Evolutionary conservation across 92 coral and sea anemone species (phyloP), one percentile per base, ranked within the genome.

Genomic region (Paragorgia papillata): DNA sequence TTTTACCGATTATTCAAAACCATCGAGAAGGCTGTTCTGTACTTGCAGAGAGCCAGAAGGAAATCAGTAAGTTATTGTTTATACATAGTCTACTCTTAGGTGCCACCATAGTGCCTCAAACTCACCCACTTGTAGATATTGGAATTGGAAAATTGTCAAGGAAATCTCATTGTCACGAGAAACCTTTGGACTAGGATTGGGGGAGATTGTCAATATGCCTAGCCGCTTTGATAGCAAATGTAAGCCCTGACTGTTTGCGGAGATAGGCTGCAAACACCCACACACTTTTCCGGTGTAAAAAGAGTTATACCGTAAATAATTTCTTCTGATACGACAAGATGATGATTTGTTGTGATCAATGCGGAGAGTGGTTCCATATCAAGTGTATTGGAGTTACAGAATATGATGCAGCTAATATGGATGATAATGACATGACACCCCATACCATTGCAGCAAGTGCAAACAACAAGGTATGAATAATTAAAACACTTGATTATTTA

Each of bases 331-430:
- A 40, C 50, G 35, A 2, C 29, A 57, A 69, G 19, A 60, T 76
- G 28, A 76, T 76, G 73, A 62, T 76, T 24, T 76, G 71, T 21
- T n/a, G n/a, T n/a, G n/a, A n/a, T n/a, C n/a, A n/a, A n/a, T n/a
- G n/a, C n/a, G n/a, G n/a, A n/a, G n/a, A 59, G 73, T 76, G 81
- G 83, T 64, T 31, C 51, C 83, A 79, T 63, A 69, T 77, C 50
- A 63, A 53, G 20, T 66, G 83, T 55, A 55, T 65, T 66, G 76
- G 66, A 26, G 13, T 79, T 17, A 58, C 46, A 9, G 75, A 62
- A 50, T 74, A 24, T 1, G 82, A 34, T 19, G 83, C 73, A 30
- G 33, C 51, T 64, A 54, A 32, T 50, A 66, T 79, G 83, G 83
- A 79, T 28, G 44, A 28, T 10, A 19, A 50, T 54, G n/a, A n/a